Conservation (phyloP, 2,888 invertebrate genomes). For the Matsumyia berberina region DNA sequence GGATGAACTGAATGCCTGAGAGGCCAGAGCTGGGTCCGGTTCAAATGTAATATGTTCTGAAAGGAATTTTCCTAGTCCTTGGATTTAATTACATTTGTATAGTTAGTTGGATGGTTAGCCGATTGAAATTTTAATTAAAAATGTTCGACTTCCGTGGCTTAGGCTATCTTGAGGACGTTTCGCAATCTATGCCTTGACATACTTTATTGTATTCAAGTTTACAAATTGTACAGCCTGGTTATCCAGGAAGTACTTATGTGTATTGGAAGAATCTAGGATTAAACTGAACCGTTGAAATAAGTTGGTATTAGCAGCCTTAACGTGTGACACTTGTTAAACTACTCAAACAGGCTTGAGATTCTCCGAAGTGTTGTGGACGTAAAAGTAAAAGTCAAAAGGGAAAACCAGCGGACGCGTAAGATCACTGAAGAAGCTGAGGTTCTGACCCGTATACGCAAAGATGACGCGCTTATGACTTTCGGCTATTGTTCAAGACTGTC, state of each 20-base stretch:
- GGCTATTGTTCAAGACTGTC: too few relatives aligned
- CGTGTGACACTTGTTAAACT: too few relatives aligned
- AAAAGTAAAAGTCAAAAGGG: too few relatives aligned
- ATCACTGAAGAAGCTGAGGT: too few relatives aligned
- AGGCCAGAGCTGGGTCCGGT: slow-evolving; percentile 9
- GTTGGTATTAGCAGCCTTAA: too few relatives aligned
- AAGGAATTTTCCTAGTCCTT: slow-evolving; percentile 36
- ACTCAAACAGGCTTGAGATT: too few relatives aligned
- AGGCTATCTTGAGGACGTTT: slow-evolving; percentile 11
- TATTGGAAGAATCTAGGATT: too few relatives aligned
- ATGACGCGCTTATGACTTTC: too few relatives aligned
- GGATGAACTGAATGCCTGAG: slow-evolving; percentile 23
- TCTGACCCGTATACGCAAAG: too few relatives aligned
- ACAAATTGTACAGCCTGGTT: not conserved
- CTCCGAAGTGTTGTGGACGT: too few relatives aligned
- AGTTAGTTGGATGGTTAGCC: slow-evolving; percentile 18
- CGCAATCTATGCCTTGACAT: slow-evolving; percentile 1
- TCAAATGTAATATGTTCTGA: slow-evolving; percentile 26
- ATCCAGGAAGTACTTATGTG: not conserved
- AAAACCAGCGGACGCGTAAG: too few relatives aligned
- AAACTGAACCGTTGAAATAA: too few relatives aligned
- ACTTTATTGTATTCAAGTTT: not conserved
- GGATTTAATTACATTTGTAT: slow-evolving; percentile 20
- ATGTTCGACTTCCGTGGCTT: slow-evolving; percentile 23
- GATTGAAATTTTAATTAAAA: slow-evolving; percentile 65